Evolutionary conservation across 2,113 vertebrate genomes (phyloP).

Genomic region (Cryptotis parvus): DNA sequence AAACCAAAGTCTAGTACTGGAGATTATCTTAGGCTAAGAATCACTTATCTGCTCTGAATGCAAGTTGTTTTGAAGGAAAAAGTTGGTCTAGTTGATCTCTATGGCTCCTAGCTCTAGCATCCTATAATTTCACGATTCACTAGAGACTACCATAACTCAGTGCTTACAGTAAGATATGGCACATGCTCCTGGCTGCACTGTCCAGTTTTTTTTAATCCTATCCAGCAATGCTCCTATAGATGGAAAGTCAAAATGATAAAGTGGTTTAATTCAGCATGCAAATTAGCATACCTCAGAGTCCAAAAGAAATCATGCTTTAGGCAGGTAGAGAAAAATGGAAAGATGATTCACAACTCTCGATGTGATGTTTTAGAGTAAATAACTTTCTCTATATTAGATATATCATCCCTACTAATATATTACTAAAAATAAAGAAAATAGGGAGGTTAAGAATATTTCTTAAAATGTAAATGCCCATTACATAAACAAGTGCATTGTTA

Average conservation of each 20-base stretch:
- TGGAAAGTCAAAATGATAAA: constrained; percentile 76
- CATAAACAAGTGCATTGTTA: not conserved
- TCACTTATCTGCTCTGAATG: constrained; percentile 1
- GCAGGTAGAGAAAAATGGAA: constrained; percentile 80
- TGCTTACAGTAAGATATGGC: not conserved
- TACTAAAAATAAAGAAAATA: constrained; percentile 34
- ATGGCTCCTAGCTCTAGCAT: not conserved
- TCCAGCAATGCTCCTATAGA: constrained; percentile 54
- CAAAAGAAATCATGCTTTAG: constrained; percentile 75
- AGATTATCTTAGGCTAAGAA: constrained; percentile 30
- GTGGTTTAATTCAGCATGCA: constrained; percentile 74
- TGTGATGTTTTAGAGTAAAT: constrained; percentile 52
- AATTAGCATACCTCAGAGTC: constrained; percentile 64
- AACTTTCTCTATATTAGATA: constrained; percentile 50
- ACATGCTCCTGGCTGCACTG: constrained; percentile 10
- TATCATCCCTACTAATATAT: constrained; percentile 43
- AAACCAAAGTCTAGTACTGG: not conserved
- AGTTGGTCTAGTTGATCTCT: not conserved
- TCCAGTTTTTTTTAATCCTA: constrained; percentile 31
- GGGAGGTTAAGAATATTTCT: not conserved
- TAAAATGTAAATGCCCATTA: not conserved
- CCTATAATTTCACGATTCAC: constrained; percentile 72
- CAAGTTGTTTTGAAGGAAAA: constrained; percentile 31
- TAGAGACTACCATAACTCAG: constrained; percentile 61
- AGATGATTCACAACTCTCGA: constrained; percentile 70